A percentile compares a stretch with the other conserved stretches of the same genome.
These are phyloP conservation scores for Cyprinella venusta DNA, from an alignment of 2,797 vertebrate genomes.

Conservation along the genomic window DNA sequence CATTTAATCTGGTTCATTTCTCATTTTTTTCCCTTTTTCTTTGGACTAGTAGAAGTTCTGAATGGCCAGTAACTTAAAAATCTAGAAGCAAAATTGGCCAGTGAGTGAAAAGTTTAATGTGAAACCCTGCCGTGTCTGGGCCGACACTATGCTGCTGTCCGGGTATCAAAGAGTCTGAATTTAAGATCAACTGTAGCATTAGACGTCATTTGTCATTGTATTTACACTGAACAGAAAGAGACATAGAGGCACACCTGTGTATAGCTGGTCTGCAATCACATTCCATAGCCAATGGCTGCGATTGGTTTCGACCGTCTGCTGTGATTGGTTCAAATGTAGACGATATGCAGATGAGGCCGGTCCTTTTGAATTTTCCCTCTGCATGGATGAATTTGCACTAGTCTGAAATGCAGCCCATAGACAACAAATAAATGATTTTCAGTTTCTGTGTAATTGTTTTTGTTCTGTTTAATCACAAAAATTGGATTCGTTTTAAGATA, in stretches of 20 bases:
- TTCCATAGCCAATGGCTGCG: background rate
- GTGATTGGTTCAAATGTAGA: background rate
- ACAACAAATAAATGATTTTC: slow-evolving; percentile 46
- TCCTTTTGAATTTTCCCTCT: background rate
- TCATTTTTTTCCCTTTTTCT: no score
- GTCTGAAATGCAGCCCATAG: slow-evolving; percentile 57
- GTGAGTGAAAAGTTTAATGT: no score
- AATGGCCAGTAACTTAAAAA: no score
- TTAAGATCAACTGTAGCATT: slow-evolving; percentile 18
- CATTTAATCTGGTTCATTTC: no score
- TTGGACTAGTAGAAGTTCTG: no score
- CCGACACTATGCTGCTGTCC: no score
- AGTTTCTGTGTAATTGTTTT: slow-evolving; percentile 34
- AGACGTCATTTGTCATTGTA: background rate
- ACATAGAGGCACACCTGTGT: background rate
- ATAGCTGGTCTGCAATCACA: background rate
- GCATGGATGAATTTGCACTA: slow-evolving; percentile 80
- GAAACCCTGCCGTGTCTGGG: no score
- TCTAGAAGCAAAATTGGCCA: no score
- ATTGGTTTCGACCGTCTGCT: background rate
- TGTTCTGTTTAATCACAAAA: background rate
- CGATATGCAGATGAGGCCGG: slow-evolving; percentile 7
- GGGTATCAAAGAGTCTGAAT: background rate
- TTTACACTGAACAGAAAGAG: background rate
- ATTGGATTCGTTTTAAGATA: background rate